Evolutionary conservation across 1,140 invertebrate species (phyloP), one percentile per base, ranked within the genome.

Genomic region (Bombyx mandarina): DNA sequence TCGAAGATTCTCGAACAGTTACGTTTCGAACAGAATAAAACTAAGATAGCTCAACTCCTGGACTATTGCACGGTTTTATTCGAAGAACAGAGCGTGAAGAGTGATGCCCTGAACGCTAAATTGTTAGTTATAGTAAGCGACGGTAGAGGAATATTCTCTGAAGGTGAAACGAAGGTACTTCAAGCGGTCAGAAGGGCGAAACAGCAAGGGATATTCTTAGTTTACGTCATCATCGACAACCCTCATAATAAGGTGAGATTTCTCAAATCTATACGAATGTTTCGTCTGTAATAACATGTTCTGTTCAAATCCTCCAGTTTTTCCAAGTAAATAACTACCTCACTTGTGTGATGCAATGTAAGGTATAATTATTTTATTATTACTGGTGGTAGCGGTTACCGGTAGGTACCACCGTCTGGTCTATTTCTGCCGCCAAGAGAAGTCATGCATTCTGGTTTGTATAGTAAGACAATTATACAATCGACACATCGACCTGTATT

Each of bases 141-240:
- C 89, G 98, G 98, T 0, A 91, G 97, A 52, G 96, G 96, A 1
- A 91, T 99, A 51, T 96, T 96, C 82, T 94, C 93, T n/a, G 96
- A 99, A 79, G 97, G 97, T 5, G 91, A 92, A 66, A 91, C 93
- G 1, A 89, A 87, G 47, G 94, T 99, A 0, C 89, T 91, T 54
- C 90, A 91, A 60, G 94, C 96, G 2, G 93, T 99, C 1, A 89
- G 95, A 67, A 88, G 92, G 70, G 95, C 97, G 5, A 91, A 93
- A 62, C 89, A 96, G 52, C 89, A 93, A 26, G 92, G 95, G 47
- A 93, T 99, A 61, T 99, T 99, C 79, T 90, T 97, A 54, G 95
- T 99, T 0, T 99, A 99, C 79, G 91, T 99, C 46, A 95, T 99
- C 56, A 92, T 99, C 35, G 98, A 99, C 82, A 98, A 97, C 88